Evolutionary conservation across 2,888 invertebrate genomes (phyloP), one percentile per base, ranked within the genome.

Genomic region (Alsophila aescularia): DNA sequence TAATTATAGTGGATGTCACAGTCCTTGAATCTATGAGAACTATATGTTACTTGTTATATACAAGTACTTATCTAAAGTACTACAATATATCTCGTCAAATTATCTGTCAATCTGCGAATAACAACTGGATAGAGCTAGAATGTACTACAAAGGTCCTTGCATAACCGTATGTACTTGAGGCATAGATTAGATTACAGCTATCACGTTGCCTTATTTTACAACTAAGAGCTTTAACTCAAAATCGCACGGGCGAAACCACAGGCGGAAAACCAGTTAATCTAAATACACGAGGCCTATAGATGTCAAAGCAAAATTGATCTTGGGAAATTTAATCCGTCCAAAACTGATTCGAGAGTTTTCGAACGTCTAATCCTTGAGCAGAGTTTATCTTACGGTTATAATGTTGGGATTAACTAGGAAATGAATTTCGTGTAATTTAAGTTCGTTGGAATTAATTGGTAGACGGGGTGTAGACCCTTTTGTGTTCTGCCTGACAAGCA

Each of bases 361-460:
- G 32, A 48, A 48, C 44, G 35, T 32, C 52, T 61, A 59, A 61
- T 56, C 58, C 50, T 48, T 29, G 18, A 49, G 50, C 35, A 52
- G 54, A 59, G 56, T 60, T 62, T 50, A 54, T 54, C 54, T 47
- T 44, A 47, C 56, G 45, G 49, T 51, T 57, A 58, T 52, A 57
- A 62, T 60, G 48, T 64, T 43, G 52, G 52, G 41, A 58, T 53
- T 58, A 52, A 57, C 56, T 55, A 59, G 42, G 50, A 58, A 60
- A 57, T 39, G 53, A 57, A 58, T 48, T 55, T 58, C 40, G 44
- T 42, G 56, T 65, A 60, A 65, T 59, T 65, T 47, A 60, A 60
- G 58, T 59, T 62, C n/a, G 45, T 43, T 53, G 31, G 36, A 54
- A 65, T 58, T 64, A 58, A 64, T 62, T 54, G 52, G 18, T 41